Percentiles rank a stretch among this genome's conserved stretches.
These are phyloP conservation scores for Coreius guichenoti DNA, from an alignment of 2,797 vertebrate species.

Conservation along the genomic window DNA sequence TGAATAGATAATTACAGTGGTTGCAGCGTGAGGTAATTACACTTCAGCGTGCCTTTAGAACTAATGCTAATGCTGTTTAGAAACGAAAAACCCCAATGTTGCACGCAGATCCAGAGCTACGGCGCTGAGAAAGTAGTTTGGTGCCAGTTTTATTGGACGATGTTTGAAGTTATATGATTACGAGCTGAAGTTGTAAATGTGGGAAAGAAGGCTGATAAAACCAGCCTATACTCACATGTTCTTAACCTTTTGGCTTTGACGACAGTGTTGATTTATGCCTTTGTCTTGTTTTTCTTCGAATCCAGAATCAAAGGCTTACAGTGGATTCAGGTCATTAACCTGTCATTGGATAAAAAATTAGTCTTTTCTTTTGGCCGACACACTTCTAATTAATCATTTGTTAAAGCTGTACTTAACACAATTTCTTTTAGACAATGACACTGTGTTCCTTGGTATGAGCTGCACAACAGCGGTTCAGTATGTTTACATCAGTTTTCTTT, in stretches of 20 bases:
- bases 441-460: neutral
- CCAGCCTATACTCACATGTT: conserved; percentile 19
- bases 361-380: conserved; percentile 18
- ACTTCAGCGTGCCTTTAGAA: conserved; percentile 65
- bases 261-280: conserved; percentile 26
- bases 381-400: conserved; percentile 38
- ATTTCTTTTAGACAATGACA: neutral
- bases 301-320: conserved; percentile 39
- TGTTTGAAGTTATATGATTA: conserved; percentile 39
- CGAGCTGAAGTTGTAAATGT: conserved; percentile 39
- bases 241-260: conserved; percentile 5
- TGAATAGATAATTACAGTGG: conserved; percentile 72
- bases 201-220: conserved; percentile 31
- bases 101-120: conserved; percentile 64
- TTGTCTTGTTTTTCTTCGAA: conserved; percentile 31
- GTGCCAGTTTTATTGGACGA: conserved; percentile 36
- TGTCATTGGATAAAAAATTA: conserved; percentile 35
- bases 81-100: conserved; percentile 51
- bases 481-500: conserved; percentile 50
- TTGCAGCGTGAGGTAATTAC: conserved; percentile 70
- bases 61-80: conserved; percentile 59
- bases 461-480: conserved; percentile 4
- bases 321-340: conserved; percentile 36
- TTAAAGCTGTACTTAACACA: conserved; percentile 21
- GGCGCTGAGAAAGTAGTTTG: conserved; percentile 66